Evolutionary conservation across 2,888 invertebrate species (phyloP), one percentile per base, ranked within the genome.

Genomic region (Frankliniella fusca): DNA sequence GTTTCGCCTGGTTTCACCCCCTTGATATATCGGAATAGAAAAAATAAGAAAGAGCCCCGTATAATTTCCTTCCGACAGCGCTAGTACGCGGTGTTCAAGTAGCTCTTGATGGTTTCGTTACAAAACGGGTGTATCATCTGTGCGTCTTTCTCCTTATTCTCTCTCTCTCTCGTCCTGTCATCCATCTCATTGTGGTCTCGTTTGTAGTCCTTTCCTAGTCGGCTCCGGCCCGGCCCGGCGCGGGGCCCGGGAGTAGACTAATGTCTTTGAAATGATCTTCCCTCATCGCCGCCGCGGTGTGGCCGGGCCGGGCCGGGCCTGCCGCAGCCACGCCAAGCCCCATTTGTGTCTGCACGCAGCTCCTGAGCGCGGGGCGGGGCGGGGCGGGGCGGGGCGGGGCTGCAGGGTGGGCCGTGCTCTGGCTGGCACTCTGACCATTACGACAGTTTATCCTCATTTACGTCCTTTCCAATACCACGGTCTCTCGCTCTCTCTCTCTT

Each of bases 231-330:
- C 3, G 38, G 38, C 3, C 38, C 38, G 38, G 38, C 38, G 38
- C 38, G 38, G 38, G 23, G 70, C 70, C 70, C 27, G 12, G 70
- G 70, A 76, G 11, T 8, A 12, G 23, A 76, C 70, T 76, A 76
- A 76, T 76, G 70, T 76, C 70, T 76, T 76, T 76, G 70, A 76
- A 76, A 76, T 76, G 70, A 76, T 76, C 23, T 76, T 76, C 70
- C 70, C 70, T 38, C 38, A 38, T 38, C 38, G 3, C n/a, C 70
- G 70, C 61, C 61, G 61, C 61, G 7, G 61, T 18, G 18, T 11
- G 38, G 38, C 38, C 38, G 3, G 38, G 61, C 61, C 61, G 61
- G 38, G 38, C 38, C 38, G 3, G 38, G 38, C 38, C 38, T 38
- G 38, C 38, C 38, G n/a, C n/a, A 38, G 38, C 38, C 38, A 38